Evolutionary conservation across 35 echinoderm and acorn worm genomes (phyloP), one percentile per base, ranked within the genome.

Genomic region (Patiria miniata): DNA sequence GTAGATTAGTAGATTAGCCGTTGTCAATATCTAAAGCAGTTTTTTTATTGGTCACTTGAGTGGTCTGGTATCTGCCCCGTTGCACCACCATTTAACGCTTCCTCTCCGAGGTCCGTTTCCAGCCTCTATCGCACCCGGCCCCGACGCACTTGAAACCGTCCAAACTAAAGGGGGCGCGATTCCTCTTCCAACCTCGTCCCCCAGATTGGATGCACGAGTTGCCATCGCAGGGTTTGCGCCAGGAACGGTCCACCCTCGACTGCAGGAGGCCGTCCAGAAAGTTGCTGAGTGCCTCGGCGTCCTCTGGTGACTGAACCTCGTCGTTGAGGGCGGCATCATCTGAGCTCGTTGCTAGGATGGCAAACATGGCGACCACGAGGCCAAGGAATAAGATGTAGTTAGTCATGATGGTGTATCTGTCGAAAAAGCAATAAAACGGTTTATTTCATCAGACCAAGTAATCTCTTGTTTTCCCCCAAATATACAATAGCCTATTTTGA

Each of bases 131-230:
- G 65, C 65, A 73, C 12, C 0, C 26, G 2, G 7, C 29, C 2
- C 65, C 65, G 34, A 73, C 26, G 26, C 65, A 73, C 30, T 73
- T 73, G 34, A 73, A 73, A 34, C 34, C 34, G 26, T 73, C 65
- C 65, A 73, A 32, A 73, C 65, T 73, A 23, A 73, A 73, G 0
- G 65, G 65, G 8, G 26, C 34, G 1, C 65, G 7, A 23, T 26
- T 36, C 65, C 65, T 73, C 65, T 73, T 73, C 65, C 65, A 73
- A 73, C 65, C 65, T 73, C 65, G 65, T 32, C 26, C 15, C 65
- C 30, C 65, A 73, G 65, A 73, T 23, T 73, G 65, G 65, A 73
- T 28, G 65, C 65, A 73, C 10, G 65, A 73, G 65, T 73, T 73
- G 65, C 34, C 65, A 12, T 73, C 7, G 65, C 65, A 73, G 21